Percentiles rank a stretch among this genome's conserved stretches.
Conservation (phyloP, 2,888 invertebrate genomes). For the Blastobasis lacticolella region DNA sequence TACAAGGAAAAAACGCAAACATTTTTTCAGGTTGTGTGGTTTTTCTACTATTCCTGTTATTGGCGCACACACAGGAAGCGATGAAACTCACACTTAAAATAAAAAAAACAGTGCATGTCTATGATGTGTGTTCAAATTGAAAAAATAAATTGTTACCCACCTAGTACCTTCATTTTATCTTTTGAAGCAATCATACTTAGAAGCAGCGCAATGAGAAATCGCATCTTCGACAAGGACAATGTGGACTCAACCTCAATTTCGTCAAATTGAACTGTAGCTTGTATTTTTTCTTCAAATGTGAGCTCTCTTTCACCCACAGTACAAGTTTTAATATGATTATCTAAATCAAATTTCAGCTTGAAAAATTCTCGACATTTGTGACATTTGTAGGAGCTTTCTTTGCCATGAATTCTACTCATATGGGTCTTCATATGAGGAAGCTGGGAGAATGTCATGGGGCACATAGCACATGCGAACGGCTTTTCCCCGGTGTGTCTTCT, state of each 20-base stretch:
- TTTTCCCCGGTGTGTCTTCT: constrained; percentile 90
- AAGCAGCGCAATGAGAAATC: constrained; percentile 85
- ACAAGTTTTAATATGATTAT: constrained; percentile 76
- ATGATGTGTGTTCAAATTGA: constrained; percentile 30
- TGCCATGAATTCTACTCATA: constrained; percentile 88
- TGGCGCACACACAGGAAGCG: constrained; percentile 65
- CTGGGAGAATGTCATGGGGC: constrained; percentile 84
- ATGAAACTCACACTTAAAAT: constrained; percentile 49
- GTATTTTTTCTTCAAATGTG: constrained; percentile 36
- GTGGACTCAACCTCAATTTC: constrained; percentile 58
- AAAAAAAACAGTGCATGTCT: constrained; percentile 47
- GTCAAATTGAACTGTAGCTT: constrained; percentile 38
- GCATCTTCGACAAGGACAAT: constrained; percentile 83
- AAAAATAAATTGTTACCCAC: constrained; percentile 67
- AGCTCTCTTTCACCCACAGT: constrained; percentile 32
- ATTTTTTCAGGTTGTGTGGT: no score
- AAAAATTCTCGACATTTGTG: constrained; percentile 82
- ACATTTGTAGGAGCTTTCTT: constrained; percentile 85
- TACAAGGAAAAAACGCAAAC: constrained; percentile 3
- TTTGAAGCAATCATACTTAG: constrained; percentile 88
- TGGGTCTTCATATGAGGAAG: constrained; percentile 91
- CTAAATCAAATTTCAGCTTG: constrained; percentile 83
- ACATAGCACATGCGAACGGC: constrained; percentile 82
- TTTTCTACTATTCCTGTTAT: constrained; percentile 34
- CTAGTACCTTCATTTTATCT: constrained; percentile 83